A percentile compares a stretch with the other conserved stretches of the same genome.
phyloP scores from a whole-genome alignment of 2,113 vertebrate species.

The Oryzias celebensis region DNA sequence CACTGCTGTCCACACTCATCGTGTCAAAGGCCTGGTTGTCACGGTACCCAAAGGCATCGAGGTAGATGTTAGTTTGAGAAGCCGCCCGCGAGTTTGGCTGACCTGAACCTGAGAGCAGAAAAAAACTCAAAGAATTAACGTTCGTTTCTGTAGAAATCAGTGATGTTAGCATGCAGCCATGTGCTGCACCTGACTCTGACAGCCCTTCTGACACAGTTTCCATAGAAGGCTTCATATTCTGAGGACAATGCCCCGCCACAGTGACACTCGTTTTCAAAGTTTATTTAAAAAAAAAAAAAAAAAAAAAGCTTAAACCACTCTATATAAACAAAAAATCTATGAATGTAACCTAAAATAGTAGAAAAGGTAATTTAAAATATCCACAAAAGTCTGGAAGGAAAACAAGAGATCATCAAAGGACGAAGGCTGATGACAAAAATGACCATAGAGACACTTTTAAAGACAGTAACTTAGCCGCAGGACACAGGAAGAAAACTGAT shows the following conservation, averaged over 20 bases:
- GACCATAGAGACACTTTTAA: slow-evolving; percentile 7
- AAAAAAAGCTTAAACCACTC: slow-evolving; percentile 2
- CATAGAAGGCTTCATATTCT: slow-evolving; percentile 35
- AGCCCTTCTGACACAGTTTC: slow-evolving; percentile 39
- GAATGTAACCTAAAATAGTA: neutral
- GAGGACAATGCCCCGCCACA: slow-evolving; percentile 67
- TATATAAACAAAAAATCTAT: neutral
- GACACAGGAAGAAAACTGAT: slow-evolving; percentile 65
- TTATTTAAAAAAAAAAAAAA: neutral
- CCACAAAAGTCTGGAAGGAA: slow-evolving; percentile 7
- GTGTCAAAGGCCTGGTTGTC: slow-evolving; percentile 89
- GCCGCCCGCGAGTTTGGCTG: slow-evolving; percentile 84
- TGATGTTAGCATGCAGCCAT: neutral
- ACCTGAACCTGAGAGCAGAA: slow-evolving; percentile 55
- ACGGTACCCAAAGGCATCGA: slow-evolving; percentile 87
- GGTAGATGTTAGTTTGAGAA: slow-evolving; percentile 89
- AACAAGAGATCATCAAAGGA: slow-evolving; percentile 5
- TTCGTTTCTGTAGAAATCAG: neutral
- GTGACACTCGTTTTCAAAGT: slow-evolving; percentile 27
- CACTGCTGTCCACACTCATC: slow-evolving; percentile 89
- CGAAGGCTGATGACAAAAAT: slow-evolving; percentile 9
- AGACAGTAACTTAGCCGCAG: slow-evolving; percentile 26
- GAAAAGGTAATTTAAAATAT: neutral
- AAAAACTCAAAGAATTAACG: slow-evolving; percentile 49
- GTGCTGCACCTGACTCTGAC: slow-evolving; percentile 42